Evolutionary conservation across 2,797 vertebrate species (phyloP).

Genomic region (Leptodactylus fallax): DNA sequence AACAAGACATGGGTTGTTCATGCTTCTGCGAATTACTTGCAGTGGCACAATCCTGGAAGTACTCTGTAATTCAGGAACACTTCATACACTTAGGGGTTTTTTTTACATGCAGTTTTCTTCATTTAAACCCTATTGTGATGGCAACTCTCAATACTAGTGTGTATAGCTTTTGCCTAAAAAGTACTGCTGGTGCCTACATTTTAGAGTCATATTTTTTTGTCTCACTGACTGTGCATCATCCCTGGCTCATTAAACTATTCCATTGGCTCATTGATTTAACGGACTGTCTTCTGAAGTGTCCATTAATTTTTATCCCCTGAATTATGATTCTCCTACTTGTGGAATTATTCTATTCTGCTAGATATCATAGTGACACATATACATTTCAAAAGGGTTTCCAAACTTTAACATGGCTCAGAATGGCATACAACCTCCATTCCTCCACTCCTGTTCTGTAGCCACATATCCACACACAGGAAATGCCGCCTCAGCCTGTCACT

Average conservation of each 20-base stretch:
- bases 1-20: conserved; percentile 15
- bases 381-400: too few species aligned
- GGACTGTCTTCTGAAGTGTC: not conserved
- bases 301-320: not conserved
- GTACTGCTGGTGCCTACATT: not conserved
- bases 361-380: too few species aligned
- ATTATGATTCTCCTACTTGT: not conserved
- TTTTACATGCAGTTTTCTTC: not conserved
- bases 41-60: conserved; percentile 1
- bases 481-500: too few species aligned
- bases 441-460: too few species aligned
- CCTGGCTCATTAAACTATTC: not conserved
- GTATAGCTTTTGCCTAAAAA: not conserved
- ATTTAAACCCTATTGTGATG: not conserved
- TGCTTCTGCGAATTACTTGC: not conserved
- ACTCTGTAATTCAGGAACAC: not conserved
- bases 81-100: not conserved
- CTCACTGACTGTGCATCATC: not conserved
- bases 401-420: too few species aligned
- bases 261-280: not conserved
- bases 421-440: too few species aligned
- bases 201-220: not conserved
- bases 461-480: too few species aligned
- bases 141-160: not conserved
- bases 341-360: too few species aligned